Conservation (phyloP, 2,797 vertebrate genomes). For the Miopithecus talapoin region DNA sequence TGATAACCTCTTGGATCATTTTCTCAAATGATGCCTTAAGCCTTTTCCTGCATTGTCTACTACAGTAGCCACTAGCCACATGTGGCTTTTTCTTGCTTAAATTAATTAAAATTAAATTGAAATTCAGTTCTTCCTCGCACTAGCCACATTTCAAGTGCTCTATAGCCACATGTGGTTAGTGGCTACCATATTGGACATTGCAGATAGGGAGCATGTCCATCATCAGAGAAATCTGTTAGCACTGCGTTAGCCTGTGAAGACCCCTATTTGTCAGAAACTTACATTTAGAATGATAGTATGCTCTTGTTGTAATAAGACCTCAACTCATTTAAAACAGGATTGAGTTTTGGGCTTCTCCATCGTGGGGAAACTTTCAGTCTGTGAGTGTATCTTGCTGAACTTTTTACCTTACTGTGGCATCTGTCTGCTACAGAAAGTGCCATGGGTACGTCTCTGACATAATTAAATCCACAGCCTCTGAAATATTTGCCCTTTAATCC, state of each 20-base stretch:
- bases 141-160: not conserved
- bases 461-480: conserved; percentile 23
- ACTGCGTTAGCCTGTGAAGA: not conserved
- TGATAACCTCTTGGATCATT: not conserved
- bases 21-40: not conserved
- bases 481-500: conserved; percentile 67
- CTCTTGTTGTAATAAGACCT: not conserved
- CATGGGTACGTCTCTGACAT: conserved; percentile 43
- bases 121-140: not conserved
- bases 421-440: conserved; percentile 56
- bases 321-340: not conserved
- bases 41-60: not conserved
- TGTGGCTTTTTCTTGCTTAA: conserved; percentile 25
- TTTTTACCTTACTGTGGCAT: conserved; percentile 53
- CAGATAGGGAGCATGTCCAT: not conserved
- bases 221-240: not conserved
- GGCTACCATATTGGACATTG: not conserved
- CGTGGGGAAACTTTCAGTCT: conserved; percentile 35
- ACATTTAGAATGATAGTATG: not conserved
- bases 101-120: not conserved
- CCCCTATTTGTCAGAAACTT: not conserved
- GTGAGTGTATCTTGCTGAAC: conserved; percentile 2
- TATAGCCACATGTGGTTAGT: not conserved
- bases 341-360: not conserved
- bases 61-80: not conserved